phyloP scores from a whole-genome alignment of 2,888 invertebrate species.

The Cheilosia vernalis region DNA sequence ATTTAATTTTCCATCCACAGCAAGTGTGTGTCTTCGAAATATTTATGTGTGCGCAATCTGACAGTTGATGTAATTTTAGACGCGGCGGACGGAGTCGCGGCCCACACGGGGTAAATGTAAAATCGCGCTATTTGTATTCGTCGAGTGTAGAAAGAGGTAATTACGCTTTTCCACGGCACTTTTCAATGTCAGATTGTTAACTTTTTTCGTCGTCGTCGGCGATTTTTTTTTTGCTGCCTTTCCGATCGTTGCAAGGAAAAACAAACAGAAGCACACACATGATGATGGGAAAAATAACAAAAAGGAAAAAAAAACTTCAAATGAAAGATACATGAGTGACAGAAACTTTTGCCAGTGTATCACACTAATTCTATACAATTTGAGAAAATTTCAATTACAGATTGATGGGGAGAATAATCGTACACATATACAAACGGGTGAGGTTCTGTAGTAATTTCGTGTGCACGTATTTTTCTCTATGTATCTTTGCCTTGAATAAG shows the following conservation, averaged over 20 bases:
- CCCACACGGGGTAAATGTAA: conserved; percentile 42
- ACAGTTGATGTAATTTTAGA: conserved; percentile 72
- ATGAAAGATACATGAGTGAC: conserved; percentile 54
- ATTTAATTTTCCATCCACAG: conserved; percentile 69
- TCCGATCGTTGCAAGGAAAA: conserved; percentile 50
- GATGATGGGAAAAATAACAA: conserved; percentile 45
- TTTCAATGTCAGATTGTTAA: conserved; percentile 75
- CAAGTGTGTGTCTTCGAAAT: conserved; percentile 46
- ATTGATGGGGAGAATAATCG: conserved; percentile 36
- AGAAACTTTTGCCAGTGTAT: conserved; percentile 28
- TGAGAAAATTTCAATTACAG: conserved; percentile 70
- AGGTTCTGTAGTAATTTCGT: conserved; percentile 16
- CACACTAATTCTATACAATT: conserved; percentile 72
- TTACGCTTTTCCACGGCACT: conserved; percentile 74
- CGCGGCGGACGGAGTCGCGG: background rate
- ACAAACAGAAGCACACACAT: conserved; percentile 53
- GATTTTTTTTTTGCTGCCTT: background rate
- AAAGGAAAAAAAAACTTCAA: conserved; percentile 19
- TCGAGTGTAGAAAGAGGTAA: conserved; percentile 69
- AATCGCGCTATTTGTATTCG: conserved; percentile 73
- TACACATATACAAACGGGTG: conserved; percentile 13
- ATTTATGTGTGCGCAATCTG: conserved; percentile 56
- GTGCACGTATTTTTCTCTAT: conserved; percentile 13
- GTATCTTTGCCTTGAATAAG: conserved; percentile 52
- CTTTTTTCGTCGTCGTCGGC: conserved; percentile 26